These are phyloP conservation scores for Rhinopomastus cyanomelas DNA, from an alignment of 2,113 vertebrate species.

Conservation along the genomic window DNA sequence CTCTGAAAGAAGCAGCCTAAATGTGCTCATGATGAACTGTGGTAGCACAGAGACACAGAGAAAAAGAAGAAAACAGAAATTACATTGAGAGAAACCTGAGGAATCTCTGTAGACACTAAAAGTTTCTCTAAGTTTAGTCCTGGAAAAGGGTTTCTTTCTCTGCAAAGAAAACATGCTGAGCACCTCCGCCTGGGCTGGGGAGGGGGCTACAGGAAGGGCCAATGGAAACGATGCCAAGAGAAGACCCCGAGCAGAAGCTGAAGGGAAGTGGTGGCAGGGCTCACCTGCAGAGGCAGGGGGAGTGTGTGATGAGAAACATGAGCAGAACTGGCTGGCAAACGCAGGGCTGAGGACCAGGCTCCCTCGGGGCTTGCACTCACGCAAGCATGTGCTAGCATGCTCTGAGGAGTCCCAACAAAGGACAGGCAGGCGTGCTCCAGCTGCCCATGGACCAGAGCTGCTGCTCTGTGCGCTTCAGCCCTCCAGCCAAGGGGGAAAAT, in stretches of 20 bases:
- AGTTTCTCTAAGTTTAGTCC: neutral
- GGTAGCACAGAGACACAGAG: neutral
- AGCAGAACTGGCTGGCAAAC: slow-evolving; percentile 28
- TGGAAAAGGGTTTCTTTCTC: neutral
- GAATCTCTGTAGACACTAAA: neutral
- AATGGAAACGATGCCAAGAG: neutral
- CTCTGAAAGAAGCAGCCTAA: neutral
- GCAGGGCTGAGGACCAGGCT: neutral
- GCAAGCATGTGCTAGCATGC: neutral
- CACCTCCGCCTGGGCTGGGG: neutral
- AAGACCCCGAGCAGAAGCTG: neutral
- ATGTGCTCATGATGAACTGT: neutral
- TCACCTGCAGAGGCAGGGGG: neutral
- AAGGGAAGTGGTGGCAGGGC: neutral
- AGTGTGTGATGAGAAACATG: neutral
- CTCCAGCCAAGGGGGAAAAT: slow-evolving; percentile 35
- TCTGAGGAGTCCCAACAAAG: slow-evolving; percentile 17
- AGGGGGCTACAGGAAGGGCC: neutral
- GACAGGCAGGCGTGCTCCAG: slow-evolving; percentile 38
- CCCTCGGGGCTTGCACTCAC: neutral
- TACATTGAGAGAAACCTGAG: neutral
- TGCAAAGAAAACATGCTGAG: neutral
- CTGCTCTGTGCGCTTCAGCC: neutral
- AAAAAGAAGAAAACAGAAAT: neutral
- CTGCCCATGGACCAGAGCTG: slow-evolving; percentile 46